phyloP scores from a whole-genome alignment of 2,888 invertebrate genomes.

The Parnassius apollo region DNA sequence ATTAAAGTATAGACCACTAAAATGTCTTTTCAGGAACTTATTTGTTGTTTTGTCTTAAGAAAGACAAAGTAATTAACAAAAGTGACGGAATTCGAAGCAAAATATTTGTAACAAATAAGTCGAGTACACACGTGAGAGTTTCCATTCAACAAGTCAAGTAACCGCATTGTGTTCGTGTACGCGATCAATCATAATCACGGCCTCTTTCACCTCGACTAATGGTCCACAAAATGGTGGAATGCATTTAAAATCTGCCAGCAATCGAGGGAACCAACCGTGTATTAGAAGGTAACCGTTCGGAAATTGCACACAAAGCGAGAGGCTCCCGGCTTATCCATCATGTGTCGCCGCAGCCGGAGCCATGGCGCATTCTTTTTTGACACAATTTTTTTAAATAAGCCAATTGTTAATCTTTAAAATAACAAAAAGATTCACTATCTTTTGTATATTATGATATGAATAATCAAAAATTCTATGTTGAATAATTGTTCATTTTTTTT shows the following conservation, averaged over 20 bases:
- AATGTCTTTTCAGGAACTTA: background rate
- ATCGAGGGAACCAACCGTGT: constrained; percentile 48
- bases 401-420: background rate
- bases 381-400: constrained; percentile 30
- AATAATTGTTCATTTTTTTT: too few relatives aligned
- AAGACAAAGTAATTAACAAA: constrained; percentile 38
- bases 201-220: constrained; percentile 78
- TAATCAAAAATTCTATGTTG: too few relatives aligned
- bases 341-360: constrained; percentile 47
- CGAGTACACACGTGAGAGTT: constrained; percentile 63
- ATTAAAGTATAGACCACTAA: too few relatives aligned
- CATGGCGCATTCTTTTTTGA: constrained; percentile 31
- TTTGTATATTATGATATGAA: too few relatives aligned
- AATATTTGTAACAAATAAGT: constrained; percentile 58
- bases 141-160: constrained; percentile 73
- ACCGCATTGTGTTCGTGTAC: constrained; percentile 58
- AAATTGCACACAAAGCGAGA: constrained; percentile 67
- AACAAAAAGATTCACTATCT: too few relatives aligned
- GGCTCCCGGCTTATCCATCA: constrained; percentile 67
- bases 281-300: constrained; percentile 76
- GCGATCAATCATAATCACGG: constrained; percentile 79
- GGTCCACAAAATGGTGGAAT: constrained; percentile 76
- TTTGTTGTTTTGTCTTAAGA: constrained; percentile 5
- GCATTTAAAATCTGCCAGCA: constrained; percentile 76
- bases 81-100: constrained; percentile 36